Evolutionary conservation across 1,140 invertebrate species (phyloP), one percentile per base, ranked within the genome.

Genomic region (Scaptomyza pallida): DNA sequence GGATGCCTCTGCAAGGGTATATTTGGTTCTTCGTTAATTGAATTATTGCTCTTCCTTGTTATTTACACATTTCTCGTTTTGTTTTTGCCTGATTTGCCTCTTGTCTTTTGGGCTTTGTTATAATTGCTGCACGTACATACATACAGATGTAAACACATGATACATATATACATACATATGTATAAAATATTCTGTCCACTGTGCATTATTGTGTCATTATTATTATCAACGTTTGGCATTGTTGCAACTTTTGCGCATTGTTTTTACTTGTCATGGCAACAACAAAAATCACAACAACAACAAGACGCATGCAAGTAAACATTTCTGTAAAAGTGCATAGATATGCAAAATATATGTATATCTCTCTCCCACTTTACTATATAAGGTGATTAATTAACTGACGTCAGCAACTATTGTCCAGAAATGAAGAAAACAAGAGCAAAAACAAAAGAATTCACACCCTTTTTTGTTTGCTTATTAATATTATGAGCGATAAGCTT

Each of bases 201-300:
- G 51, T 57, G 61, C 61, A 73, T 63, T 86, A 80, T 80, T 81
- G 78, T 65, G 67, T 79, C 80, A 85, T 75, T 76, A 80, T 75
- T 76, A 80, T 83, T 85, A 86, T 85, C 77, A 73, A 54, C 26
- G 50, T 10, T 63, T 48, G 30, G 69, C 80, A 76, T 86, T 86
- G 80, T 86, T 81, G 77, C 73, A 86, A 85, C 77, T 77, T 77
- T 80, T 81, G 69, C 79, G 74, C 70, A 80, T 81, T 85, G 82
- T 77, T 86, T 71, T 63, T 30, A 65, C 23, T 50, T 55, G 48
- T n/a, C n/a, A 35, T 23, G 12, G 35, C 41, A 23, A 30, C 48
- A 35, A 23, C 41, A 63, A 45, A n/a, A n/a, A n/a, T n/a, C n/a
- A n/a, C 51, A 23, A 43, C 48, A 35, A 17, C 41, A 63, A 45